Base-by-base conservation (phyloP, 2,113 vertebrate species). In the Peromyscus polionotus region DNA sequence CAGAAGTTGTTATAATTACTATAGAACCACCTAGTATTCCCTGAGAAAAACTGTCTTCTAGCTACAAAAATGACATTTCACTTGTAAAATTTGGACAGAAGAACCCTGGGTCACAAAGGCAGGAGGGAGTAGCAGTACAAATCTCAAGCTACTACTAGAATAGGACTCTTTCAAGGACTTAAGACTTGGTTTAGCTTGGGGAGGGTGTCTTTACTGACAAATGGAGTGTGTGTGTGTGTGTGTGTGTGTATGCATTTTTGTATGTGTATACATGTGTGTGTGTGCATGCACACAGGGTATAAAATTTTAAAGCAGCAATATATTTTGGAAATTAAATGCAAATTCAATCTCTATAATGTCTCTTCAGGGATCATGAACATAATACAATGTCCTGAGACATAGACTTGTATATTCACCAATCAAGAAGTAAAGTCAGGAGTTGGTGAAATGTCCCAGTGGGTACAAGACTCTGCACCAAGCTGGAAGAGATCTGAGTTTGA, bases 111-210 rank as follows among this genome's bases (percentile, higher is more conserved):
- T 42, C n/a, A 26, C 57, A 26, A 61, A 39, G 16, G 54, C 57
- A 83, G 80, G 57, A 61, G 57, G n/a, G 12, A 28, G n/a, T 22
- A 61, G 36, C 22, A 61, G 22, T 61, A 28, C 4, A 42, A 63
- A 84, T 67, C 59, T 85, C 84, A 80, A 93, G 70, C 70, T 57
- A 28, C 68, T 83, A 22, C 16, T 94, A 39, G 85, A 72, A 96
- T 90, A 75, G 85, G 51, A 51, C 51, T 51, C 51, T 51, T 51
- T 51, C 51, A 51, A 51, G 51, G 51, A 51, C 51, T 10, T 51
- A 51, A 51, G 51, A 51, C 51, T 51, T 51, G 31, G n/a, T 42
- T 77, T 45, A 89, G 79, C 73, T 36, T 28, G 22, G 80, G 57
- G 24, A 39, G 11, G 16, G 61, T 81, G 20, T 79, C 77, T 95